Evolutionary conservation across 2,113 vertebrate genomes (phyloP), one percentile per base, ranked within the genome.

Genomic region (Sprattus sprattus): DNA sequence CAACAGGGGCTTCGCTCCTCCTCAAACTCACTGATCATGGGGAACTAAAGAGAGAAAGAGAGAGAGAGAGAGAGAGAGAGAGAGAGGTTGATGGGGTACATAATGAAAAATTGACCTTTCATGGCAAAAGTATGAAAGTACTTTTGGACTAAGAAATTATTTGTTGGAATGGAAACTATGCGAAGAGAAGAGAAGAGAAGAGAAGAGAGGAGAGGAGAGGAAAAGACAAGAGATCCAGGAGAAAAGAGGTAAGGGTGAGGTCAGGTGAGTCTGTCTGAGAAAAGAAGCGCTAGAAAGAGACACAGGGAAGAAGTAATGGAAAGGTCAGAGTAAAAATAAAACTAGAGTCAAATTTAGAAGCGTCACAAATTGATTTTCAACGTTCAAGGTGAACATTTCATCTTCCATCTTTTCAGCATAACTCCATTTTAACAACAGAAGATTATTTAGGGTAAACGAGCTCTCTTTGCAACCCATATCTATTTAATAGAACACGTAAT

Each of bases 21-120:
- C 0, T 95, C 97, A 20, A 98, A 98, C 90, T 98, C 97, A 0
- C 92, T 95, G 91, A 99, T 97, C 94, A 98, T 95, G 0, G 98
- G 98, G 90, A 97, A 98, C 98, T 99, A 93, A 8, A 8, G 89
- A 85, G n/a, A 20, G 0, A 89, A 25, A 71, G 8, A 71, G 64
- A 25, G 11, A 32, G 8, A 78, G 25, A 78, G 71, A 78, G 67
- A 67, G n/a, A 28, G 22, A 67, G 64, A 71, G 64, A 71, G 64
- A 28, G 71, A 32, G 32, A 32, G 32, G 39, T 78, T 15, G 71
- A 78, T 78, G 28, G 71, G 71, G 71, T 15, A 32, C 39, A 11
- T 78, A 39, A 78, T 78, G 71, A 39, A 3, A 5, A 44, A 32
- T 39, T 22, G 4, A 15, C 25, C 15, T 16, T 78, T 78, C 64